Conservation (phyloP, 2,888 invertebrate genomes). For the Chrysolina haemoptera region DNA sequence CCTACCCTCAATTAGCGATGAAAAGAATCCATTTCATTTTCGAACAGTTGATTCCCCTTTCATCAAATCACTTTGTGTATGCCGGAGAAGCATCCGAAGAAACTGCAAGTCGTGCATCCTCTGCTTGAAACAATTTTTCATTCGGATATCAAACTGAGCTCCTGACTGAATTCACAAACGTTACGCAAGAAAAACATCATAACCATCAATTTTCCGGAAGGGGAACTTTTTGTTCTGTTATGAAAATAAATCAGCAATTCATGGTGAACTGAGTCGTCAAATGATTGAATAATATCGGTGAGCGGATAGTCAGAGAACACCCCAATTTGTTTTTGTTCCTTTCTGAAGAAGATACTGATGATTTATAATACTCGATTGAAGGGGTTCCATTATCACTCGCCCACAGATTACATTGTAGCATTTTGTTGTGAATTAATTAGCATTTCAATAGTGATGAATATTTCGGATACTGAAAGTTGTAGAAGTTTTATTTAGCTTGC, state of each 20-base stretch:
- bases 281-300: constrained; percentile 12
- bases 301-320: neutral
- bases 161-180: neutral
- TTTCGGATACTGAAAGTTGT: neutral
- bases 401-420: neutral
- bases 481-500: too few species aligned
- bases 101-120: constrained; percentile 1
- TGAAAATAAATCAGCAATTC: constrained; percentile 14
- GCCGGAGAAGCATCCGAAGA: neutral
- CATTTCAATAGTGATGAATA: neutral
- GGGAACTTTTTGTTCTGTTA: neutral
- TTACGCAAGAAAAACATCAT: neutral
- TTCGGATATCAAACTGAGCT: neutral
- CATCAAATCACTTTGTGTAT: neutral
- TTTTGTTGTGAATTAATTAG: neutral
- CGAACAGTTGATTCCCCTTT: neutral
- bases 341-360: constrained; percentile 6
- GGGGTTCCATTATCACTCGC: neutral
- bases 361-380: constrained; percentile 1
- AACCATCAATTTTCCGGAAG: constrained; percentile 12
- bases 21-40: neutral
- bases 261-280: constrained; percentile 7
- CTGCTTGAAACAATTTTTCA: neutral
- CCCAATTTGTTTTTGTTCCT: constrained; percentile 9
- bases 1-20: neutral